Conservation (phyloP, 2,113 vertebrate genomes). For the Epinephelus lanceolatus region DNA sequence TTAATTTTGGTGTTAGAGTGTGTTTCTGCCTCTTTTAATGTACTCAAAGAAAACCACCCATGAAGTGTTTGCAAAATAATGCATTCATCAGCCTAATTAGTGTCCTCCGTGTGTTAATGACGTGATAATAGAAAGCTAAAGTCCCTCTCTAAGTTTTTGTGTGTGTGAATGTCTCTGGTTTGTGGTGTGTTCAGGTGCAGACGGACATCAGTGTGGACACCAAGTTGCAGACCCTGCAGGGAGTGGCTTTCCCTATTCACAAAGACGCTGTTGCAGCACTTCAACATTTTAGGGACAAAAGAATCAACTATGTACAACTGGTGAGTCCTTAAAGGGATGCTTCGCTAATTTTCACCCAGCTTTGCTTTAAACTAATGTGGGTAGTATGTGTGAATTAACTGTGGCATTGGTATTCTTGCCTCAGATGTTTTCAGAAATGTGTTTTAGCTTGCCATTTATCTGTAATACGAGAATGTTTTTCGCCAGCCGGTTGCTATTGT, state of each 20-base stretch:
- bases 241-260: conserved; percentile 94
- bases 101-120: not conserved
- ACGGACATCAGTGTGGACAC: conserved; percentile 92
- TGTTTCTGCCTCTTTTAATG: not conserved
- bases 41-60: not conserved
- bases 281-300: conserved; percentile 88
- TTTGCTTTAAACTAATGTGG: no score
- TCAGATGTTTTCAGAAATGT: no score
- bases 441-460: no score
- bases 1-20: not conserved
- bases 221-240: conserved; percentile 96
- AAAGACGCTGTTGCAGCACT: conserved; percentile 91
- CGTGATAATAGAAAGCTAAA: not conserved
- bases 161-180: not conserved
- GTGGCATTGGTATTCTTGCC: no score
- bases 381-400: no score
- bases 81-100: not conserved
- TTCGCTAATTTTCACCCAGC: no score
- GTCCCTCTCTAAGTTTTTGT: not conserved
- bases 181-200: conserved; percentile 86
- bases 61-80: not conserved
- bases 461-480: no score
- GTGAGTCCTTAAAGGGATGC: conserved; percentile 81
- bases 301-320: conserved; percentile 95
- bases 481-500: no score